Conservation (phyloP, 2,888 invertebrate species). For the Daptonema setosum region DNA sequence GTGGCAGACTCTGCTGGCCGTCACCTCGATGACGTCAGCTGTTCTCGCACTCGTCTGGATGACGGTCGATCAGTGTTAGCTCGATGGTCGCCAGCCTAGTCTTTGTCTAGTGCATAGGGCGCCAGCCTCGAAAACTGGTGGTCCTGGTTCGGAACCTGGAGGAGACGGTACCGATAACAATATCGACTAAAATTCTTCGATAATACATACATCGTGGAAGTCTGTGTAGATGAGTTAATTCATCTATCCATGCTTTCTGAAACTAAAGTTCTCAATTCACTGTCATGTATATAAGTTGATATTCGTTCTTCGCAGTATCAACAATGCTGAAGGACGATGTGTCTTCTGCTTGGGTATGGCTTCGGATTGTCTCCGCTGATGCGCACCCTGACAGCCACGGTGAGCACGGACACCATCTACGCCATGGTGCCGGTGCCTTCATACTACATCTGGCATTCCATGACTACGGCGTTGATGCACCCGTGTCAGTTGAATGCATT, state of each 20-base stretch:
- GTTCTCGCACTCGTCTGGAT: too few species aligned
- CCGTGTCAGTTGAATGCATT: conserved; percentile 32
- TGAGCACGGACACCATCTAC: conserved; percentile 90
- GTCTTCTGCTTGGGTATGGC: conserved; percentile 62
- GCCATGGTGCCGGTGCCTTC: conserved; percentile 69
- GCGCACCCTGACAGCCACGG: conserved; percentile 77
- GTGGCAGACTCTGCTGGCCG: conserved; percentile 5
- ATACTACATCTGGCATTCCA: conserved; percentile 66
- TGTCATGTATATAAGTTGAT: too few species aligned
- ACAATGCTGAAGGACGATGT: conserved; percentile 40
- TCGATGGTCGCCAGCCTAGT: too few species aligned
- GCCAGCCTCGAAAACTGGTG: too few species aligned
- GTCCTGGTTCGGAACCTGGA: too few species aligned
- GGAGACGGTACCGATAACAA: conserved; percentile 8
- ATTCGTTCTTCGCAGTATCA: background rate
- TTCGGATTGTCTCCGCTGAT: conserved; percentile 64
- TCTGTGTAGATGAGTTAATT: too few species aligned
- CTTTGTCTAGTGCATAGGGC: too few species aligned
- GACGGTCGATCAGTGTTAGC: too few species aligned
- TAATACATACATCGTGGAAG: background rate
- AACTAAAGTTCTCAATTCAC: too few species aligned
- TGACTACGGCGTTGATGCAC: conserved; percentile 67
- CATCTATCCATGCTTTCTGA: too few species aligned
- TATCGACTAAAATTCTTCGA: background rate
- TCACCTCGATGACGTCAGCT: conserved; percentile 7